phyloP scores from a whole-genome alignment of 2,888 invertebrate genomes.

The Halictus quadricinctus region DNA sequence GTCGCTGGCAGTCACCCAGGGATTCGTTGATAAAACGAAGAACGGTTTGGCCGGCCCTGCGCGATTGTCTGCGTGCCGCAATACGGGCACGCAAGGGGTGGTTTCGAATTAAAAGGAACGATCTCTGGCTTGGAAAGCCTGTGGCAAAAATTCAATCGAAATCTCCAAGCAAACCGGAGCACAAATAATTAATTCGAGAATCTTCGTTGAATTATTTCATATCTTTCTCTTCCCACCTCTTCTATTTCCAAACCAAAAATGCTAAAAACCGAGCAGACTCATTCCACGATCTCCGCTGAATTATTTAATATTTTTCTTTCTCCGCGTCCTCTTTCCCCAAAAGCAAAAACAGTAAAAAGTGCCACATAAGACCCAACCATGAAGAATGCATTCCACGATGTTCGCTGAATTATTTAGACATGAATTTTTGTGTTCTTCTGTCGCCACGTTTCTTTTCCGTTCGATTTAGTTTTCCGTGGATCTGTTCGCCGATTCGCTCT shows the following conservation, averaged over 20 bases:
- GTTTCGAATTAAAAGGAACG: neutral
- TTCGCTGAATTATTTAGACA: neutral
- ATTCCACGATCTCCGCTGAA: neutral
- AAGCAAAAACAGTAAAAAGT: neutral
- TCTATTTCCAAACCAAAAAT: neutral
- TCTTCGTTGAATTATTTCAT: neutral
- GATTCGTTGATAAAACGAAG: slow-evolving; percentile 70
- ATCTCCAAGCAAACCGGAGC: neutral
- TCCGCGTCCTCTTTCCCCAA: neutral
- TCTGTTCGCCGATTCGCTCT: neutral
- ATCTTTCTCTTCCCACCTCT: neutral
- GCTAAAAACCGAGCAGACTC: neutral
- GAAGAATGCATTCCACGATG: neutral
- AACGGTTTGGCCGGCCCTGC: slow-evolving; percentile 33
- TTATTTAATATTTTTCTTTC: neutral
- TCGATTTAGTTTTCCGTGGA: neutral
- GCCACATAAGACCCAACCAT: neutral
- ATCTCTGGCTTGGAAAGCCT: neutral
- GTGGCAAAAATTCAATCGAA: neutral
- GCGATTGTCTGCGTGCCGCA: slow-evolving; percentile 6
- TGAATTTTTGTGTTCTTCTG: neutral
- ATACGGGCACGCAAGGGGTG: neutral
- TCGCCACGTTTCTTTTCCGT: neutral
- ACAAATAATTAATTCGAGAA: neutral
- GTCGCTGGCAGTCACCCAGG: slow-evolving; percentile 68